phyloP scores from a whole-genome alignment of 2,113 vertebrate genomes.

The Sitta europaea region DNA sequence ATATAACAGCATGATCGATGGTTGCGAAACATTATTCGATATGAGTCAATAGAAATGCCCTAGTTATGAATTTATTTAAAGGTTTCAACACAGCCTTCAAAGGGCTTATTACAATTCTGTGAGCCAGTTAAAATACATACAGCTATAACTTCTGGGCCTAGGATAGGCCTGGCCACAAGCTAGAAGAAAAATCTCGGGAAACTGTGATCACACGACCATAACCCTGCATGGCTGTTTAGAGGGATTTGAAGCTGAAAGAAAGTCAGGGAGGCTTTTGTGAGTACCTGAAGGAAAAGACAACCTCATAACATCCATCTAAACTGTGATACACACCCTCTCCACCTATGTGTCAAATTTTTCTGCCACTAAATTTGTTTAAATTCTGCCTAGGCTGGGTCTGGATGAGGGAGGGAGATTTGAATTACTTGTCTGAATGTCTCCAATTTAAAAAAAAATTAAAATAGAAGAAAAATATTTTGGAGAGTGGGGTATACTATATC shows the following conservation, averaged over 20 bases:
- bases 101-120: neutral
- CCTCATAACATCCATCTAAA: neutral
- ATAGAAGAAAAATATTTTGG: neutral
- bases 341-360: neutral
- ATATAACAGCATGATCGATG: neutral
- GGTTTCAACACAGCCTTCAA: neutral
- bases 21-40: neutral
- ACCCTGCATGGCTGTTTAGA: neutral
- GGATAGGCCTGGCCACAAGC: neutral
- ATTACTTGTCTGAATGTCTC: neutral
- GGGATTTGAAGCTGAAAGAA: rapidly evolving
- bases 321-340: rapidly evolving
- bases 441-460: neutral
- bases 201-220: rapidly evolving
- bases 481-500: neutral
- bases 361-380: neutral
- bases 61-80: neutral
- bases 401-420: neutral
- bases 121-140: neutral
- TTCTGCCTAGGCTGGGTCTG: neutral
- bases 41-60: neutral
- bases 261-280: neutral
- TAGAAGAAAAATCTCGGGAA: neutral
- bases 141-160: neutral
- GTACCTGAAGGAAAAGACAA: neutral